Evolutionary conservation across 2,888 invertebrate species (phyloP).

Genomic region (Ditula angustiorana): DNA sequence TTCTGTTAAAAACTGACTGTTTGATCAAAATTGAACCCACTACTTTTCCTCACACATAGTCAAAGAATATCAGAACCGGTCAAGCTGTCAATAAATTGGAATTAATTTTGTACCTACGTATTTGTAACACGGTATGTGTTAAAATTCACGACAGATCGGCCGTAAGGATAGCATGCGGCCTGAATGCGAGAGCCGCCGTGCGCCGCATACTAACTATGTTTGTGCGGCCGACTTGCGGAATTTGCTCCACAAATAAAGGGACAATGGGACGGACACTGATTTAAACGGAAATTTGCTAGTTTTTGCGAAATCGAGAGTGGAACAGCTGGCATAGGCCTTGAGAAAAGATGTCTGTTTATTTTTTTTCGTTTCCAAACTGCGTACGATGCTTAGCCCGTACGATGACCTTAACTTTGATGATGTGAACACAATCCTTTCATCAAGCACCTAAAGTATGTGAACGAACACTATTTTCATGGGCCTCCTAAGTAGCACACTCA

Average conservation of each 20-base stretch:
- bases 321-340: background rate
- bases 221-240: background rate
- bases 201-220: background rate
- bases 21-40: no score
- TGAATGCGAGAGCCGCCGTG: background rate
- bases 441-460: no score
- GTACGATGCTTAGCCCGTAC: no score
- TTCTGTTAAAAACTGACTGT: no score
- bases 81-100: background rate
- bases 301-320: background rate
- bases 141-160: background rate
- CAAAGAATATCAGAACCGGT: background rate
- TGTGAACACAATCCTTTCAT: no score
- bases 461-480: no score
- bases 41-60: no score
- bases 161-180: background rate
- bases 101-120: background rate
- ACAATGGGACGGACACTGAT: no score
- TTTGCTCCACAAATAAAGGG: slow-evolving; percentile 4
- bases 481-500: no score
- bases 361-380: no score
- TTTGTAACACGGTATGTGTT: background rate
- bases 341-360: background rate
- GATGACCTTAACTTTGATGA: no score
- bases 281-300: no score